Evolutionary conservation across 2,888 invertebrate species (phyloP), one percentile per base, ranked within the genome.

Genomic region (Dynastes grantii): DNA sequence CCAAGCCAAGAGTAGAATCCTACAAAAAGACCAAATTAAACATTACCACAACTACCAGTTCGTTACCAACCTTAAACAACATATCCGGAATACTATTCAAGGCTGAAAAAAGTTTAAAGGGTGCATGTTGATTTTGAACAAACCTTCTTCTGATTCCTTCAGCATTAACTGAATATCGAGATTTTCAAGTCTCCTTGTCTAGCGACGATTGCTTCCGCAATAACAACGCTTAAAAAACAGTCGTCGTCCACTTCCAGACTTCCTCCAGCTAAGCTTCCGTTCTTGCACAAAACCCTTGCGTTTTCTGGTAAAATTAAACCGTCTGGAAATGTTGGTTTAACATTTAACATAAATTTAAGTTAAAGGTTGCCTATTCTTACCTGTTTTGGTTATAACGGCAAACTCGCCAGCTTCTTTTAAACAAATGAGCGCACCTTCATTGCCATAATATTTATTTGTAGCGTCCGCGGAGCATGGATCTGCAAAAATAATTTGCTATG

Each of bases 181-280:
- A 77, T 83, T 85, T 87, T 87, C 0, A 82, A 9, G 77, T 83
- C 84, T 55, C 84, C 83, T 13, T 90, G 88, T 83, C 90, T 90
- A 0, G 90, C 86, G 6, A 92, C 84, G n/a, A 93, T 90, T 87
- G 93, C 93, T n/a, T 92, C 92, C 81, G 92, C 92, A 0, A 92
- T 91, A 0, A 92, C 91, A 32, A 90, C 88, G 0, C 92, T 90
- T 8, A 93, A 87, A 0, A 92, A 89, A 80, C 93, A 93, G 78
- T 85, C 84, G 5, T 90, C 89, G 80, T 92, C 91, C 0, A 92
- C 89, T 45, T 85, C 78, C 27, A 92, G 88, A 0, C 92, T 93
- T 2, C 90, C 81, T 0, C 80, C 77, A 0, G 92, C 91, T 32
- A 93, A 85, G 0, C 90, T 88, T 83, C 93, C 92, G 87, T 94